Evolutionary conservation across 2,113 vertebrate species (phyloP), one percentile per base, ranked within the genome.

Genomic region (Taurulus bubalis): DNA sequence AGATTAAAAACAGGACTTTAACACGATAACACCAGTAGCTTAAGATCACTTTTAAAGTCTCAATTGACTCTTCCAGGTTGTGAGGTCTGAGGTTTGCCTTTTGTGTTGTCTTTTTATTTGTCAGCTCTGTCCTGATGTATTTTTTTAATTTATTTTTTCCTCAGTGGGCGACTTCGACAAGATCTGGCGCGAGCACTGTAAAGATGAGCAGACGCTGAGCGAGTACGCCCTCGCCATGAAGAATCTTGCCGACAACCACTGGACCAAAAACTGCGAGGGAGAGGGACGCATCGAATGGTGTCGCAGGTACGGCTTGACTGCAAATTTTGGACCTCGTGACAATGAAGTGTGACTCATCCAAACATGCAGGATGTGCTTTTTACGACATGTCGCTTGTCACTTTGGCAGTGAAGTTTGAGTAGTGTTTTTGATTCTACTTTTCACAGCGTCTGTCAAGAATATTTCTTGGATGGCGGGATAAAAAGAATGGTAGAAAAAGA

Each of bases 171-270:
- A 99, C 92, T 99, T 99, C 92, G 97, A 99, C 85, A 98, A 97
- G 94, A 98, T 99, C 90, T 99, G 98, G 98, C 95, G 97, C 49
- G 98, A 99, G 89, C 98, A 99, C 92, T 99, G 98, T 79, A 96
- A 98, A 90, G 98, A 99, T 89, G 98, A 98, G 83, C 97, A 96
- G 94, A 98, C 96, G 2, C 95, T 99, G 45, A 97, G 96, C 87
- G 97, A 99, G 95, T 99, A 99, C 83, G 98, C 98, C 85, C 94
- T 97, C 78, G 98, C 98, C 92, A 99, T 99, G 98, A 99, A 98
- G 95, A 99, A 96, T 89, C 95, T 99, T 24, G 98, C 98, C 15
- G 98, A 98, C 95, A 97, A 97, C 96, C 97, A 99, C 94, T 99
- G 98, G 98, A 93, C 96, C 76, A 97, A 96, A 90, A 97, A 95